Percentiles rank a stretch among this genome's conserved stretches.
Conservation (phyloP, 1,140 invertebrate genomes). For the Wiebesia pumilae region DNA sequence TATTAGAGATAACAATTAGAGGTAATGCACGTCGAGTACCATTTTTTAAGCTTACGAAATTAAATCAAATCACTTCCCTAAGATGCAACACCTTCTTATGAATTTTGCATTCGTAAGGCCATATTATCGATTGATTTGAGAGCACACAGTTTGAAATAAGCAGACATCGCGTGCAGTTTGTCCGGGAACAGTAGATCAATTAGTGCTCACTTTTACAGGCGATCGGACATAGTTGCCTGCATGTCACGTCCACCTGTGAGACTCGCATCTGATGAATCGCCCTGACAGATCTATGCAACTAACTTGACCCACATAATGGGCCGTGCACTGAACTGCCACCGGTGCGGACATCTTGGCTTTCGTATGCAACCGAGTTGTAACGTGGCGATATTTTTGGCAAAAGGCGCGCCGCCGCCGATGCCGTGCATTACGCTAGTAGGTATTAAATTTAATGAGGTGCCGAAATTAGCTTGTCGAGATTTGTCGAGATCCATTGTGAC, state of each 20-base stretch:
- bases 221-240: neutral
- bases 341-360: neutral
- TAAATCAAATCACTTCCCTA: no score
- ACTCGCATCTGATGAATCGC: neutral
- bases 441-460: constrained; percentile 18
- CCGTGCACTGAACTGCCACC: neutral
- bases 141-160: neutral
- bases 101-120: neutral
- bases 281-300: neutral
- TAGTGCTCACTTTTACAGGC: constrained; percentile 10
- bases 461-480: constrained; percentile 31
- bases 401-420: neutral
- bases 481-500: neutral
- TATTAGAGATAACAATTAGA: no score
- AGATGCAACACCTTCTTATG: no score
- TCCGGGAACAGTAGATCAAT: constrained; percentile 12
- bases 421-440: neutral
- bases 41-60: no score
- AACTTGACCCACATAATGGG: constrained; percentile 23
- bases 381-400: constrained; percentile 9
- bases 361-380: neutral
- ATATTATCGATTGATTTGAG: constrained; percentile 13
- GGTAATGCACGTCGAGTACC: no score
- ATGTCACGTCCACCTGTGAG: neutral
- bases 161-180: neutral